Percentiles rank a stretch among this genome's conserved stretches.
These are phyloP conservation scores for Charina bottae DNA, from an alignment of 2,113 vertebrate genomes.

Conservation along the genomic window DNA sequence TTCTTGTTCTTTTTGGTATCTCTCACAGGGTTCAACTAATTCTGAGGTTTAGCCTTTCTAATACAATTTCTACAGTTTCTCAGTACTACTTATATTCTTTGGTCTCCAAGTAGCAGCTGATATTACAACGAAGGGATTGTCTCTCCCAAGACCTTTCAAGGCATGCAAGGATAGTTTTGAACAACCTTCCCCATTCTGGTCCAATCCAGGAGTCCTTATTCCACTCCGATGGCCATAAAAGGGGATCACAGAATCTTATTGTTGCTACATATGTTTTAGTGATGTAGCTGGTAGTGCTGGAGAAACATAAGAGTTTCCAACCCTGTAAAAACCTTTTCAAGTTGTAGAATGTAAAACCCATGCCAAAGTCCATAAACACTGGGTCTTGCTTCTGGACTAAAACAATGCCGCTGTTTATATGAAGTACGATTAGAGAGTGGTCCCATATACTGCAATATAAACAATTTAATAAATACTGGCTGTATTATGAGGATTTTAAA, in stretches of 20 bases:
- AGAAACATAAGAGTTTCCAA: slow-evolving; percentile 33
- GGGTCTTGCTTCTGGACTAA: slow-evolving; percentile 39
- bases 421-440: slow-evolving; percentile 49
- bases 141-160: not conserved
- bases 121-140: not conserved
- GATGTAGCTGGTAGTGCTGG: slow-evolving; percentile 11
- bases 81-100: not conserved
- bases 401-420: slow-evolving; percentile 38
- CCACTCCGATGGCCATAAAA: slow-evolving; percentile 43
- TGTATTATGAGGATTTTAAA: slow-evolving; percentile 37
- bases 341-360: slow-evolving; percentile 51
- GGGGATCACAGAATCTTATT: slow-evolving; percentile 1
- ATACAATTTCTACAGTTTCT: not conserved
- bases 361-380: slow-evolving; percentile 56
- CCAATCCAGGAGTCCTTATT: not conserved
- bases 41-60: not conserved
- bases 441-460: slow-evolving; percentile 22
- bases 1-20: not conserved
- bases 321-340: slow-evolving; percentile 45
- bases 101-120: no score
- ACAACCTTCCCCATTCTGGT: not conserved
- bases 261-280: not conserved
- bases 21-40: not conserved
- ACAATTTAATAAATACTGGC: slow-evolving; percentile 27
- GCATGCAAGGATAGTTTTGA: not conserved